Evolutionary conservation across 2,113 vertebrate species (phyloP).

Genomic region (Pituophis catenifer): DNA sequence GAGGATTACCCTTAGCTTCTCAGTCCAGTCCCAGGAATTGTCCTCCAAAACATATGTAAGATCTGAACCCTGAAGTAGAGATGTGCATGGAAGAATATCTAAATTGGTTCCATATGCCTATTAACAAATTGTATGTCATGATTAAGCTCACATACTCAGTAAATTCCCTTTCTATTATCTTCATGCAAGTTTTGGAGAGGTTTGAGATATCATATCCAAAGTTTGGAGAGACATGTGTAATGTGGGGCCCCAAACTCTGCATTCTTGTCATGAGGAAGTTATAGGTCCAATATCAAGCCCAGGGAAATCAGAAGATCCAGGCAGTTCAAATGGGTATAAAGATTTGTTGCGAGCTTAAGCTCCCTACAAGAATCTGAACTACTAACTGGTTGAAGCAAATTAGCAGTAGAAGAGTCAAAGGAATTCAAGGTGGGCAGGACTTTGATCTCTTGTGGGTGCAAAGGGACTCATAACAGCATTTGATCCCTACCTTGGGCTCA

Average conservation of each 20-base stretch:
- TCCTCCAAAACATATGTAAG: neutral
- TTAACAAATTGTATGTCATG: neutral
- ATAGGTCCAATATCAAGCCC: neutral
- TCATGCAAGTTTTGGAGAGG: neutral
- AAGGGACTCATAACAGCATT: neutral
- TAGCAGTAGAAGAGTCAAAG: neutral
- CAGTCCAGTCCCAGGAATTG: neutral
- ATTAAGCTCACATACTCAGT: neutral
- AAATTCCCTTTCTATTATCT: neutral
- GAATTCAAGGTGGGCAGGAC: neutral
- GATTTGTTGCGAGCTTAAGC: neutral
- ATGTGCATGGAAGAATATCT: neutral
- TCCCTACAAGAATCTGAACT: neutral
- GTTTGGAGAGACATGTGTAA: neutral
- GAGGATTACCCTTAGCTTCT: neutral
- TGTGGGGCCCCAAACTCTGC: neutral
- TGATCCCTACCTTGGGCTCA: neutral
- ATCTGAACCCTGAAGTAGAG: neutral
- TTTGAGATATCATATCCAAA: neutral
- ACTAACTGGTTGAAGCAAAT: neutral
- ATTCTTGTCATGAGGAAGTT: neutral
- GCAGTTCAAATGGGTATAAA: neutral
- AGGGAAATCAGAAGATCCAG: neutral
- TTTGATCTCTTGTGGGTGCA: too few relatives aligned
- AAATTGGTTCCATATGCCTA: neutral